These are phyloP conservation scores for Glossophaga mutica DNA, from an alignment of 2,797 vertebrate species.

Conservation along the genomic window DNA sequence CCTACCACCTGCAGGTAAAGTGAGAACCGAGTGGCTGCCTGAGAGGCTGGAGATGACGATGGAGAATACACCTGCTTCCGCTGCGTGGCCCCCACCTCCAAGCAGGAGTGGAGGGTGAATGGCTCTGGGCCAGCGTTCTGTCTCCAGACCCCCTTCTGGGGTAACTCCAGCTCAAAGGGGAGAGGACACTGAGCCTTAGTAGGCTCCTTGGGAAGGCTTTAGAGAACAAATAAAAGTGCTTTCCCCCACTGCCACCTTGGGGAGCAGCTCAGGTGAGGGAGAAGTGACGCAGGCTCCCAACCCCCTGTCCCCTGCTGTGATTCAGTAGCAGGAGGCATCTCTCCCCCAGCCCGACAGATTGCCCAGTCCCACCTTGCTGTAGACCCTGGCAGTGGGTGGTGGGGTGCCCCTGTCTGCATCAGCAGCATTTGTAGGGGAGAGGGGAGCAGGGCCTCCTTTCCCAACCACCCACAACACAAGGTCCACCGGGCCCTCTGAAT, in stretches of 20 bases:
- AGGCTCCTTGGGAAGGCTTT: background rate
- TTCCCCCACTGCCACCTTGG: rapidly evolving
- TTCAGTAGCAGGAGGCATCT: background rate
- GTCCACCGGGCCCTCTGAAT: background rate
- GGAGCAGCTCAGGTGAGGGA: background rate
- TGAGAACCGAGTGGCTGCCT: background rate
- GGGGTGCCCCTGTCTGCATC: background rate
- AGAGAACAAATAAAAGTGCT: background rate
- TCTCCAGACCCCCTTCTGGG: background rate
- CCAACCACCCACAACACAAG: background rate
- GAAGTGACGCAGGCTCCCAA: background rate
- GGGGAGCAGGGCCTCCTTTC: background rate
- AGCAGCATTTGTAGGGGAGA: background rate
- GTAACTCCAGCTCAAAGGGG: background rate
- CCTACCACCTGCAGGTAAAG: background rate
- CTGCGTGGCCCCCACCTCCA: background rate
- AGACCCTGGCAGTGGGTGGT: background rate
- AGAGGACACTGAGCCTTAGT: background rate
- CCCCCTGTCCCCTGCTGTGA: too few species aligned
- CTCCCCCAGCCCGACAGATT: too few species aligned
- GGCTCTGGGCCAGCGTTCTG: background rate
- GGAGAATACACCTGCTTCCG: background rate
- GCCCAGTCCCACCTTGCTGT: background rate
- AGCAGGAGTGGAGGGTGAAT: background rate
- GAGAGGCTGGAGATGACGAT: background rate